Conservation (phyloP, 1,140 invertebrate genomes). For the Drosophila subpulchrella region DNA sequence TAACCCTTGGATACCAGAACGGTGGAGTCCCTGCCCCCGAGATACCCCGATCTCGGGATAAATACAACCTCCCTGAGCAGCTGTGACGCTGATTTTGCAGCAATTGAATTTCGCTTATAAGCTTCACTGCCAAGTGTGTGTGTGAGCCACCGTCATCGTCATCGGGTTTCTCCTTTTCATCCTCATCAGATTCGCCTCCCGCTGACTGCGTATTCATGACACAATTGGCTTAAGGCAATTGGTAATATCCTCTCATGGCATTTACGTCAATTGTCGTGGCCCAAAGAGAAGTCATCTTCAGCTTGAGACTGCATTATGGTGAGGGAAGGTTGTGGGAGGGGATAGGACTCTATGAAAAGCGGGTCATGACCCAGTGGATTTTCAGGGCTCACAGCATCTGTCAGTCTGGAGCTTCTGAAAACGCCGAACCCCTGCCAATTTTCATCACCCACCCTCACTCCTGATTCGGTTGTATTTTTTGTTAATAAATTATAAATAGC, state of each 20-base stretch:
- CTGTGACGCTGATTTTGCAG: constrained; percentile 73
- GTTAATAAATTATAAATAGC: constrained; percentile 35
- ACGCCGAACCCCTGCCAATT: constrained; percentile 3
- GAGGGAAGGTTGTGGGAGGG: background rate
- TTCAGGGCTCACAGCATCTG: constrained; percentile 9
- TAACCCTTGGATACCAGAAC: constrained; percentile 1
- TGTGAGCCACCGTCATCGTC: constrained; percentile 29
- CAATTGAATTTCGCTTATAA: constrained; percentile 77
- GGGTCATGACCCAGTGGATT: constrained; percentile 19
- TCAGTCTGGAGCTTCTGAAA: constrained; percentile 32
- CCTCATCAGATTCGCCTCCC: constrained; percentile 17
- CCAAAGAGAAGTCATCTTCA: constrained; percentile 49
- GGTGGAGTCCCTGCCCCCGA: constrained; percentile 6
- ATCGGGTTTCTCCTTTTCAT: background rate
- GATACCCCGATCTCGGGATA: constrained; percentile 23
- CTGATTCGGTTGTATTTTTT: constrained; percentile 15
- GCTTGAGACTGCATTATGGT: constrained; percentile 31
- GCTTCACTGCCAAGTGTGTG: constrained; percentile 51
- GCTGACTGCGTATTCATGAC: constrained; percentile 72
- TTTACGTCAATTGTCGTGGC: constrained; percentile 77
- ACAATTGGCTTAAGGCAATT: constrained; percentile 81
- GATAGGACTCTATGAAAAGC: background rate
- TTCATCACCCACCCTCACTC: background rate
- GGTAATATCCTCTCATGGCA: constrained; percentile 80
- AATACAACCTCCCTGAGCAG: constrained; percentile 49